Evolutionary conservation across 2,888 invertebrate species (phyloP), one percentile per base, ranked within the genome.

Genomic region (Tridacna crocea): DNA sequence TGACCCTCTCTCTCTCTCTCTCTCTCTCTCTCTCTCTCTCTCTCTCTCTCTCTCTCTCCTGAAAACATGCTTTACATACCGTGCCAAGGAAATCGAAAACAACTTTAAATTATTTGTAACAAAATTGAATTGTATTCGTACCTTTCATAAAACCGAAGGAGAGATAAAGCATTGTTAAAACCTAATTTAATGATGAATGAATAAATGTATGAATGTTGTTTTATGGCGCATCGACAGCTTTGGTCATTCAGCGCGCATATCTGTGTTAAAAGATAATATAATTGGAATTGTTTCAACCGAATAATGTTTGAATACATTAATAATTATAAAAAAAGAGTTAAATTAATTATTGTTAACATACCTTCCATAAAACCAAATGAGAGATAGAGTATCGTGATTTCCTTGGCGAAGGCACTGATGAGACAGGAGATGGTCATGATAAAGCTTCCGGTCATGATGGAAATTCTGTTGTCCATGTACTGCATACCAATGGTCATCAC

Each of bases 351-450:
- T 4, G 8, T 2, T 19, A 26, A 26, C 27, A 26, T 11, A 86
- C 86, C 83, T 82, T 83, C 86, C 24, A 86, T n/a, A 51, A 79
- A 24, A 8, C 86, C 86, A 19, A 86, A 72, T 12, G 86, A 83
- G 12, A 79, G 26, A 47, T 83, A 82, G 22, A 86, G 75, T 17
- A 86, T 11, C 0, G 63, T 47, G 26, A 85, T 83, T 19, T 83
- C 82, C 11, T 75, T 79, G 36, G 83, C 76, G 10, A 75, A 77
- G 12, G 83, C 83, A 22, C 73, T 79, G 61, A 83, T 79, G 36
- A 83, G 48, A 26, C 76, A 65, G 4, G 81, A 58, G 17, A 70
- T 51, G 3, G 82, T 81, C 19, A 77, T 61, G 17, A 75, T 22
- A 0, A 61, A 15, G 11, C 75, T 70, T 0, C 86, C 86, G n/a